A percentile compares a stretch with the other conserved stretches of the same genome.
Conservation (phyloP, 2,888 invertebrate genomes). For the Orthonychiurus folsomi region DNA sequence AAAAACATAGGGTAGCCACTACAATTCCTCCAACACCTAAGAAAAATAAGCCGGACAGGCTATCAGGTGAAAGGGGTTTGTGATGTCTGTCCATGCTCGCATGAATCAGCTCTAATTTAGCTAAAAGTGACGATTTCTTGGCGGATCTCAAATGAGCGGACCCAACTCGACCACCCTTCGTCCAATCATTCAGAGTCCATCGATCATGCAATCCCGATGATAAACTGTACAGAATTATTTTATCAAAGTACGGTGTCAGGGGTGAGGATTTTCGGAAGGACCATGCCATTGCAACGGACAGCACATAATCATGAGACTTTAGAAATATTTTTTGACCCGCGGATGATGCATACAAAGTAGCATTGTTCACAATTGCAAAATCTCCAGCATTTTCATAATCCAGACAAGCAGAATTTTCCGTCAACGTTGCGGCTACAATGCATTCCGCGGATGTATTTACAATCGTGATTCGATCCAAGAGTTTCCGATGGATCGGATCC, state of each 20-base stretch:
- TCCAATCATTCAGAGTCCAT: not conserved
- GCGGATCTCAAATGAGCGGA: no score
- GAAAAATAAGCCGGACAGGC: no score
- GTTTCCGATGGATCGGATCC: constrained; percentile 11
- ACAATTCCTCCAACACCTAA: no score
- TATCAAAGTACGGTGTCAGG: not conserved
- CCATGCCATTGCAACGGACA: not conserved
- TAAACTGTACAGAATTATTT: not conserved
- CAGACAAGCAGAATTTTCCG: constrained; percentile 15
- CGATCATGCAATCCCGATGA: constrained; percentile 1
- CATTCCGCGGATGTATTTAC: constrained; percentile 12
- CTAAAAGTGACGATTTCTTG: no score
- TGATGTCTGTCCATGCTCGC: no score
- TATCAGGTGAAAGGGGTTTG: no score
- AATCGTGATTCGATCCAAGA: not conserved
- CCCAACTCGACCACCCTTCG: no score
- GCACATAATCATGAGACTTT: not conserved
- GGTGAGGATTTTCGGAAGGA: not conserved
- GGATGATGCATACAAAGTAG: constrained; percentile 3
- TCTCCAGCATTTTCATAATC: constrained; percentile 16
- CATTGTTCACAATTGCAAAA: constrained; percentile 15
- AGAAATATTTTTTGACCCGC: not conserved
- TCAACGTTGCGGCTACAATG: constrained; percentile 8
- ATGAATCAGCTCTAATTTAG: no score
- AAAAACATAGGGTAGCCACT: no score